A percentile compares a stretch with the other conserved stretches of the same genome.
Conservation (phyloP, 2,888 invertebrate genomes). For the Andrena bicolor region DNA sequence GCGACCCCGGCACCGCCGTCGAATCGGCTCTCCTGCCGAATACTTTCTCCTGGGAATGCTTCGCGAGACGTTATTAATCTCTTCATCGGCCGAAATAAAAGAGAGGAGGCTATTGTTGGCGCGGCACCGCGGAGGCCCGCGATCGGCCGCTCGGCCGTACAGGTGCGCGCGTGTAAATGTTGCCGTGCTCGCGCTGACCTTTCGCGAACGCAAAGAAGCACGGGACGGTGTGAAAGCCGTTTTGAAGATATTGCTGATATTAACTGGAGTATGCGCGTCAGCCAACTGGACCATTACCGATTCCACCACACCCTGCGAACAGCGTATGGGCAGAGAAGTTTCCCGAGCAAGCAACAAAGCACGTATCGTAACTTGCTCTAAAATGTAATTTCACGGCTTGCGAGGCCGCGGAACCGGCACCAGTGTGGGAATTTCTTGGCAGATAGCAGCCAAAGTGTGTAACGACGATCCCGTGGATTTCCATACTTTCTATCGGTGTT, state of each 20-base stretch:
- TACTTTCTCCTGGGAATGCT: conserved; percentile 66
- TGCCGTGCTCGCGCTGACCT: conserved; percentile 43
- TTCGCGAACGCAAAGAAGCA: conserved; percentile 25
- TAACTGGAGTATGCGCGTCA: conserved; percentile 48
- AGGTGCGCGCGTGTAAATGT: conserved; percentile 37
- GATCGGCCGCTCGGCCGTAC: conserved; percentile 4
- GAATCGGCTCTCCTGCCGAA: conserved; percentile 46
- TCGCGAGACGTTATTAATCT: conserved; percentile 70
- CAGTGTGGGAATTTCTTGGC: conserved; percentile 48
- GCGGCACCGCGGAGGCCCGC: conserved; percentile 6
- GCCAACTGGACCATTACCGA: conserved; percentile 48
- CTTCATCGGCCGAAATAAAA: conserved; percentile 65
- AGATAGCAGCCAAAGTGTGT: conserved; percentile 14
- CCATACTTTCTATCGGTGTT: conserved; percentile 24
- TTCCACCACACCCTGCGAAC: conserved; percentile 42
- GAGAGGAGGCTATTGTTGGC: conserved; percentile 55
- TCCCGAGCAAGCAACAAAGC: conserved; percentile 29
- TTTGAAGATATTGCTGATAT: conserved; percentile 44
- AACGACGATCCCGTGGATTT: conserved; percentile 25
- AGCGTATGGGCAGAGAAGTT: neutral
- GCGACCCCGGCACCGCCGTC: conserved; percentile 31
- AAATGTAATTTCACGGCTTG: conserved; percentile 44
- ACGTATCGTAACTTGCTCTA: conserved; percentile 7
- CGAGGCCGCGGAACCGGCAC: neutral
- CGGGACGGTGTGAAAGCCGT: conserved; percentile 48